Base-by-base conservation (phyloP, 2,888 invertebrate genomes). In the Schizaphis graminum region DNA sequence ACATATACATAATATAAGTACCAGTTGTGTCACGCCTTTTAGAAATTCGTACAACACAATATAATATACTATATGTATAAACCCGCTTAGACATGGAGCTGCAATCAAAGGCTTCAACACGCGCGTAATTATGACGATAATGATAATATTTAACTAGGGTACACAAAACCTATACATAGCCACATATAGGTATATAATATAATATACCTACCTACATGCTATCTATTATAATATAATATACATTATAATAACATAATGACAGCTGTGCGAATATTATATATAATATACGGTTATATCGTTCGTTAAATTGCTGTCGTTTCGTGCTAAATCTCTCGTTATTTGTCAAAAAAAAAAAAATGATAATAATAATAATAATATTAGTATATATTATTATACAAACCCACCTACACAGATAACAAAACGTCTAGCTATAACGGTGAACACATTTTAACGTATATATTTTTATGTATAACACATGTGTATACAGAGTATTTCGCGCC, bases 301-400 rank as follows among this genome's bases (percentile, higher is more conserved):
- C 53, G 89, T 26, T 28, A 89, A 89, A 53, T 89, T 89, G 53
- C 56, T 35, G 89, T 89, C 35, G 53, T 53, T 89, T n/a, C 56
- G 41, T 53, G 89, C 21, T 86, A 86, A 86, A 86, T 86, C 47
- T 86, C 86, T 86, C 47, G 44, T 86, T 86, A 47, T 47, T 47
- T 47, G 47, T 53, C 56, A 11, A 56, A n/a, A 77, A 77, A 77
- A 77, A 35, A 77, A 77, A 77, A n/a, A 28, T 57, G n/a, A n/a
- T n/a, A n/a, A n/a, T n/a, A n/a, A n/a, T n/a, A 77, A 35, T 21
- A 77, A 35, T 24, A 77, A 77, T 16, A 53, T 16, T 77, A 77
- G 35, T 77, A 35, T 35, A 35, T 53, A 53, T 53, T 53, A 53
- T 53, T 21, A 35, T 77, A 21, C 77, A 8, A 77, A 35, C 77